Base-by-base conservation (phyloP, 2,113 vertebrate genomes). In the Pseudopodoces humilis region DNA sequence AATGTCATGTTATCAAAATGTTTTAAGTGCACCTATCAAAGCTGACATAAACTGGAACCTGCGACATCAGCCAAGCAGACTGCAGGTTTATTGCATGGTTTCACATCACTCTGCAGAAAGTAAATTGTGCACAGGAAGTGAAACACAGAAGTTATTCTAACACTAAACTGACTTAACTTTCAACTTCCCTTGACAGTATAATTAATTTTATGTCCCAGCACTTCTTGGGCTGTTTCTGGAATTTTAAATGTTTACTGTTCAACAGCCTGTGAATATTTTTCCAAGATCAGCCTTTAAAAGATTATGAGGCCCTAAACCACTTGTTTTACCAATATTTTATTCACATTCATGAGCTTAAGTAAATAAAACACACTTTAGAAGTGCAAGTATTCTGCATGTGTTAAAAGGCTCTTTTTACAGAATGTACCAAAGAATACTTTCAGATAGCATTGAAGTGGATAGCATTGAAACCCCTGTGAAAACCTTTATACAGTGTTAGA, bases 1-100 rank as follows among this genome's bases (percentile, higher is more conserved):
- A 95, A 79, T 95, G 88, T 95, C 86, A 75, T 39, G 59, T 95
- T 96, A 96, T 97, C 80, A 80, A 71, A 91, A 88, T 65, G 53
- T 87, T 96, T 96, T 95, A 96, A 96, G 86, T 60, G 59, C 58
- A 87, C 88, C 88, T 89, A 96, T 96, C 95, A 91, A 87, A 86
- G 33, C 64, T 83, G 86, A 88, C 68, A 91, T 88, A 89, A 95
- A 92, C 83, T 79, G 83, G 75, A 93, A 94, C 80, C 77, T 70
- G 67, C 2, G 0, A 92, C 60, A 91, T 91, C 75, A 95, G 43
- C 56, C 56, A 81, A 82, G 75, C 75, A 93, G 60, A 86, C 82
- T 93, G 59, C 33, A 77, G 46, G 79, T 78, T 95, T 85, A 89
- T 78, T 85, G 78, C 50, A 44, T 24, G 50, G 53, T 50, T 97